A percentile compares a stretch with the other conserved stretches of the same genome.
These are phyloP conservation scores for Lasioglossum morio DNA, from an alignment of 2,888 invertebrate species.

Conservation along the genomic window DNA sequence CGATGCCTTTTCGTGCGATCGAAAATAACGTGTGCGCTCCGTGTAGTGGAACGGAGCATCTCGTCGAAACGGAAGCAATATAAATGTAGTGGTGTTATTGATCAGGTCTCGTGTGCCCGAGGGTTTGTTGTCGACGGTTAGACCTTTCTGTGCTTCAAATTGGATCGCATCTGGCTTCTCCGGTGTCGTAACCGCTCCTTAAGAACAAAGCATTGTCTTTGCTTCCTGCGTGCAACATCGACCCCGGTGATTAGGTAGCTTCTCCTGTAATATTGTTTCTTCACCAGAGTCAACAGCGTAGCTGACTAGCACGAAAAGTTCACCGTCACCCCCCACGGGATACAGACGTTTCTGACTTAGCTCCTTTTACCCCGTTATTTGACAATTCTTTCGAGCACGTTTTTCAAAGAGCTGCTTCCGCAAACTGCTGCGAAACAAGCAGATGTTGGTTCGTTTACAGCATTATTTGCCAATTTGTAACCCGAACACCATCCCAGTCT, in stretches of 20 bases:
- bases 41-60: constrained; percentile 10
- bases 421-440: not conserved
- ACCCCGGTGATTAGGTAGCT: not conserved
- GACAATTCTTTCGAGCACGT: not conserved
- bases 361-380: not conserved
- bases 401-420: not conserved
- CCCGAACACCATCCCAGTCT: no score
- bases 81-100: constrained; percentile 24
- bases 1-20: not conserved
- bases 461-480: not conserved
- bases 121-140: constrained; percentile 19
- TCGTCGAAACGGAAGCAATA: constrained; percentile 23
- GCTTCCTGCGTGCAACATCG: not conserved
- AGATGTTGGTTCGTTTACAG: not conserved
- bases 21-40: not conserved
- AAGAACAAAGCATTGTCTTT: constrained; percentile 34
- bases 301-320: not conserved
- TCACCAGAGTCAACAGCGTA: not conserved
- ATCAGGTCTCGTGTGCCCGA: not conserved
- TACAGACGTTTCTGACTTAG: not conserved
- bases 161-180: constrained; percentile 23
- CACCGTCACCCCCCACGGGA: not conserved
- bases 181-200: constrained; percentile 27
- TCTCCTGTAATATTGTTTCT: not conserved
- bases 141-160: constrained; percentile 34